These are phyloP conservation scores for Brachypalpus laphriformis DNA, from an alignment of 2,888 invertebrate genomes.

Conservation along the genomic window DNA sequence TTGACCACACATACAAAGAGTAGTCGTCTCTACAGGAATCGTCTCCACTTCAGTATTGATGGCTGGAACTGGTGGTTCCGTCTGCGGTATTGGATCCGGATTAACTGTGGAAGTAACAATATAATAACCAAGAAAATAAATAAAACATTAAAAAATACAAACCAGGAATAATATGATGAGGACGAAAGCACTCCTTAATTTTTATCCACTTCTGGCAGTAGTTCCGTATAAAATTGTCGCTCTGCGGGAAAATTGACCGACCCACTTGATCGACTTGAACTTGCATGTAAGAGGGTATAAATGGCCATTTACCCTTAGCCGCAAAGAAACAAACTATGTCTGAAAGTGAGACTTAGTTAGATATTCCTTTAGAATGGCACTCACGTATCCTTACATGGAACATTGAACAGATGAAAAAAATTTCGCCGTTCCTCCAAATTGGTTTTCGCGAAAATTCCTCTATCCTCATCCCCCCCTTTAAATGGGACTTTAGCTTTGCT, in stretches of 20 bases:
- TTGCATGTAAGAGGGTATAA: constrained; percentile 81
- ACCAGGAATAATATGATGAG: constrained; percentile 65
- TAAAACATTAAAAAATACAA: no score
- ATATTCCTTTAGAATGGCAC: background rate
- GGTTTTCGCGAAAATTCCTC: constrained; percentile 78
- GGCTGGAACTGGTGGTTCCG: constrained; percentile 72
- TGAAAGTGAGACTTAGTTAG: constrained; percentile 49
- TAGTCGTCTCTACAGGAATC: constrained; percentile 70
- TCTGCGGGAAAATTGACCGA: constrained; percentile 79
- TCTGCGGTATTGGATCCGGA: constrained; percentile 25
- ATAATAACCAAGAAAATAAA: background rate
- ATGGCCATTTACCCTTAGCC: constrained; percentile 82
- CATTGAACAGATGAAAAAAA: constrained; percentile 81
- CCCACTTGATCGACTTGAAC: constrained; percentile 79
- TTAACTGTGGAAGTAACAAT: background rate
- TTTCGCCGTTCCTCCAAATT: constrained; percentile 79
- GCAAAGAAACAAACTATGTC: constrained; percentile 82
- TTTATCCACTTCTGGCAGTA: constrained; percentile 81
- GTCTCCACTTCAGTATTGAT: constrained; percentile 76
- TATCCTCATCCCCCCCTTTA: background rate
- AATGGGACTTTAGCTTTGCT: constrained; percentile 2
- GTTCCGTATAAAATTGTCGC: constrained; percentile 79
- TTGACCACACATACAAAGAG: constrained; percentile 76
- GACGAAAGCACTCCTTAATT: constrained; percentile 81
- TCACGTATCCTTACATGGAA: constrained; percentile 79